Percentiles rank a stretch among this genome's conserved stretches.
Evolutionary conservation across 2,113 vertebrate species (phyloP).

Genomic region (Pycnonotus jocosus): DNA sequence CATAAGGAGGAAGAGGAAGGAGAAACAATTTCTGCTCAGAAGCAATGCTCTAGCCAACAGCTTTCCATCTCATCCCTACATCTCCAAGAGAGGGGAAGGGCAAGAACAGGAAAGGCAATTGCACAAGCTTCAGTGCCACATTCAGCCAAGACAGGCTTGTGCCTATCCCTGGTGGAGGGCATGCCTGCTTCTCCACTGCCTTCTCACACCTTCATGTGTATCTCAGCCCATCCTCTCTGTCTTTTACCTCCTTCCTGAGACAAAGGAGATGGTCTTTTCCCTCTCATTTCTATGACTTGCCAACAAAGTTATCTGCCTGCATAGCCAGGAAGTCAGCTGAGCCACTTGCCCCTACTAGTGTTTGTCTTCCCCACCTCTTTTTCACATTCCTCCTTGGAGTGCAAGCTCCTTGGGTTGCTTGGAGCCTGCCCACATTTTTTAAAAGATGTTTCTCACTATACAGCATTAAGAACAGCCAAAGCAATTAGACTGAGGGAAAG

Average conservation of each 20-base stretch:
- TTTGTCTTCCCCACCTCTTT: background rate
- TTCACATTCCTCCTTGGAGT: background rate
- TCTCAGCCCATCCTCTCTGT: background rate
- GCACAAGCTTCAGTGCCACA: background rate
- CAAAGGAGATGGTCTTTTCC: background rate
- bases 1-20: background rate
- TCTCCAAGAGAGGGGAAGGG: background rate
- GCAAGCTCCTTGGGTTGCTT: background rate
- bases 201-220: background rate
- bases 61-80: background rate
- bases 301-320: background rate
- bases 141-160: background rate
- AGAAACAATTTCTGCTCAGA: background rate
- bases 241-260: fast-evolving
- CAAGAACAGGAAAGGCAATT: background rate
- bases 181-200: background rate
- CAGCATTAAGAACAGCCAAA: background rate
- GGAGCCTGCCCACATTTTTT: background rate
- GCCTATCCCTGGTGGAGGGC: fast-evolving
- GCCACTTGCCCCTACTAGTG: too few species aligned
- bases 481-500: background rate
- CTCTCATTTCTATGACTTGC: background rate
- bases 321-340: background rate
- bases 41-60: background rate
- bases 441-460: background rate